Conservation (phyloP, 2,888 invertebrate species). For the Sympetrum striolatum region DNA sequence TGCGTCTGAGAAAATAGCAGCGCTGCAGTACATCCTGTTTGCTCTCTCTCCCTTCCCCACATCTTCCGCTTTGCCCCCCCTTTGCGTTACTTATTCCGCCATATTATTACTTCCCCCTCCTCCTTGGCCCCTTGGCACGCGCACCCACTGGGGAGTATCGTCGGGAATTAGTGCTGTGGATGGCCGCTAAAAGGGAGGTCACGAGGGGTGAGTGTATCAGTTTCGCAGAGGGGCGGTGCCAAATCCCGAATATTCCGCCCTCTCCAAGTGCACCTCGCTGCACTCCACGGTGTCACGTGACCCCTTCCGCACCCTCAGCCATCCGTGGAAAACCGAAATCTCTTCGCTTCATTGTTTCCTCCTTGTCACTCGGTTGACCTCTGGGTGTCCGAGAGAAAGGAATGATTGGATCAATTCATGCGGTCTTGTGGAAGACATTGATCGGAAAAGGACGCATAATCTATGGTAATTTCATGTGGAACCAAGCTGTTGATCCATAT, state of each 20-base stretch:
- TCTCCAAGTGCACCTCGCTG: not conserved
- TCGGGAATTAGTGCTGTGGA: not conserved
- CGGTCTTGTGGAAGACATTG: too few relatives aligned
- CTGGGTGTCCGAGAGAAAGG: not conserved
- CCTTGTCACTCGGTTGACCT: slow-evolving; percentile 2
- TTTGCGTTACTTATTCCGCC: not conserved
- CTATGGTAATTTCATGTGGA: too few relatives aligned
- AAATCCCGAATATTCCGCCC: not conserved
- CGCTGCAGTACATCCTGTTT: too few relatives aligned
- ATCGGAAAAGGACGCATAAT: too few relatives aligned
- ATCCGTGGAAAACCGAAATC: not conserved
- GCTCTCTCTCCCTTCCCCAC: not conserved
- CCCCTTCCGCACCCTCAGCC: not conserved
- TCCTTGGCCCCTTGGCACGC: not conserved
- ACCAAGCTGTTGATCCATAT: too few relatives aligned
- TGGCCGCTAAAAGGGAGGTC: not conserved
- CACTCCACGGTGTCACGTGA: not conserved
- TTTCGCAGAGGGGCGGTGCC: not conserved
- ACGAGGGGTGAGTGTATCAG: not conserved
- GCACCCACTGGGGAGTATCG: not conserved
- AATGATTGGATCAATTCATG: too few relatives aligned
- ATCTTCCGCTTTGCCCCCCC: too few relatives aligned
- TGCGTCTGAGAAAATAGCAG: too few relatives aligned
- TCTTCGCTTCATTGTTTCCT: not conserved
- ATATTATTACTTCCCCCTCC: not conserved